Base-by-base conservation (phyloP, 2,888 invertebrate genomes). In the Eupeodes luniger region DNA sequence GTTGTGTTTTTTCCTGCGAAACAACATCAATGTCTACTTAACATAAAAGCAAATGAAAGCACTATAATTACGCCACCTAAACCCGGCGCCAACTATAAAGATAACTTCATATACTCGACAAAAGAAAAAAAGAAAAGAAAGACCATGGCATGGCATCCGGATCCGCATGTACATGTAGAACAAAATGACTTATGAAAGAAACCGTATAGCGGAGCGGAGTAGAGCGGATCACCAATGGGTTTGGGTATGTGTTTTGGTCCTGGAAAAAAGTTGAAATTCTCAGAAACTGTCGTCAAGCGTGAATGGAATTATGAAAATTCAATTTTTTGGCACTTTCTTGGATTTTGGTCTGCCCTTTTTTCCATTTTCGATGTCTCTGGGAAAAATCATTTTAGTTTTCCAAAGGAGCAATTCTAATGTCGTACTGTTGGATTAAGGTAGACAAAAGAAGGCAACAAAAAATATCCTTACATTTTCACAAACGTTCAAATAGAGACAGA, bases 261-360 rank as follows among this genome's bases (percentile, higher is more conserved):
- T 44, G 53, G 53, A 44, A 74, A 77, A 74, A 67, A 59, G 72
- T 34, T 67, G 51, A 80, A 66, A 77, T 77, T 87, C 74, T 55
- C 70, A 27, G 76, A 72, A 87, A 83, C 80, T 76, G 80, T 77
- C 80, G 62, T 76, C 76, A 40, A 87, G 87, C 87, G 87, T 87
- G 87, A 83, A 87, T 76, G 44, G 87, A 87, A 87, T 87, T 87
- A 87, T 87, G 80, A 87, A 87, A 87, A 87, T 87, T 87, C 87
- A 87, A 87, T 87, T 87, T 70, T 83, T 84, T 87, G 83, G 83
- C 87, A 87, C 80, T 83, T 80, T 62, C 61, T 66, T 53, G 66
- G 40, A 55, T 67, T 70, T 77, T 67, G 14, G 44, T 44, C 9
- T 40, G 5, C 1, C 27, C 3, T n/a, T 47, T 44, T 12, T 47